These are phyloP conservation scores for Pogonus chalceus DNA, from an alignment of 1,140 invertebrate genomes.

Conservation along the genomic window DNA sequence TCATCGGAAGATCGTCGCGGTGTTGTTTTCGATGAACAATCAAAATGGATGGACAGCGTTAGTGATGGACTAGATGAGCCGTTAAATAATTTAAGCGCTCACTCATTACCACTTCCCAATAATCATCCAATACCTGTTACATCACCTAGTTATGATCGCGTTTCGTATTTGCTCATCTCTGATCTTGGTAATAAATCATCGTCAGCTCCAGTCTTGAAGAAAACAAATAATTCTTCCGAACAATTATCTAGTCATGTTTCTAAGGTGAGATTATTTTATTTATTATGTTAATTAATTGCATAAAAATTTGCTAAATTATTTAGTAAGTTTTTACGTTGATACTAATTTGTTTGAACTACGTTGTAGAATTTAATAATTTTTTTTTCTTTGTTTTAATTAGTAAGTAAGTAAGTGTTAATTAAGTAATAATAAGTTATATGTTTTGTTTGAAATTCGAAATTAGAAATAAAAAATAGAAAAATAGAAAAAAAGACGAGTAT, in stretches of 20 bases:
- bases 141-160: not conserved
- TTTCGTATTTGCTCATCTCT: not conserved
- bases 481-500: too few species aligned
- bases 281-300: not conserved
- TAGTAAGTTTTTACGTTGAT: slow-evolving; percentile 14
- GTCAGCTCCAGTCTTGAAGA: slow-evolving; percentile 27
- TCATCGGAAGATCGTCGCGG: not conserved
- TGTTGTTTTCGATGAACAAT: not conserved
- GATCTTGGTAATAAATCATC: slow-evolving; percentile 20
- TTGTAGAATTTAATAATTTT: slow-evolving; percentile 24
- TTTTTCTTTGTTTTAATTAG: too few species aligned
- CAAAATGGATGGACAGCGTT: not conserved
- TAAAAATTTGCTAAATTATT: slow-evolving; percentile 13
- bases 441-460: too few species aligned
- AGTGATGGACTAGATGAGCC: not conserved
- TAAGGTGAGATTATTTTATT: not conserved
- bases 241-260: not conserved
- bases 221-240: slow-evolving; percentile 3
- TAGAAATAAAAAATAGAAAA: too few species aligned
- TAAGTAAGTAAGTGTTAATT: too few species aligned
- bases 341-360: slow-evolving; percentile 8
- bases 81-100: not conserved
- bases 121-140: not conserved
- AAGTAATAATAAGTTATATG: too few species aligned
- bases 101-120: not conserved